Evolutionary conservation across 2,113 vertebrate genomes (phyloP).

Genomic region (Xiphorhynchus elegans): DNA sequence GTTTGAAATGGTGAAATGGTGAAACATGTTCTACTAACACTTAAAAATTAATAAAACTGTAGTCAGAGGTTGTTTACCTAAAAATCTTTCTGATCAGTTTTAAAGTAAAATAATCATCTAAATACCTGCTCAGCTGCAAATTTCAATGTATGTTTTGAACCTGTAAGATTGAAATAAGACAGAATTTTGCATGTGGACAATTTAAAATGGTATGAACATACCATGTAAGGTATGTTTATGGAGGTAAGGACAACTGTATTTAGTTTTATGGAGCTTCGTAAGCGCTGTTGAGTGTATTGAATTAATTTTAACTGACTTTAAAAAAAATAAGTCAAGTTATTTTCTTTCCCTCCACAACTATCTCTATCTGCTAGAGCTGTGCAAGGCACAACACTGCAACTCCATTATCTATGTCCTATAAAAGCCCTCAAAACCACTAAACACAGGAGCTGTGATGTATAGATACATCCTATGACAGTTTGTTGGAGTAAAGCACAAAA

Average conservation of each 20-base stretch:
- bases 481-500: not conserved
- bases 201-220: not conserved
- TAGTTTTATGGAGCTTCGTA: not conserved
- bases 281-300: not conserved
- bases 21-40: not conserved
- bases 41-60: not conserved
- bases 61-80: not conserved
- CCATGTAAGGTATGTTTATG: no score
- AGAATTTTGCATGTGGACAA: not conserved
- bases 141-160: not conserved
- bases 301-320: not conserved
- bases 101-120: not conserved
- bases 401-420: not conserved
- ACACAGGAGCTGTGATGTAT: not conserved
- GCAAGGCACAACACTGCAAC: not conserved
- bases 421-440: not conserved
- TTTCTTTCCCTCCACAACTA: not conserved
- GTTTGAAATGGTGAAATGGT: not conserved
- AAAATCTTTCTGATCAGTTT: not conserved
- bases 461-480: not conserved
- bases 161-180: not conserved
- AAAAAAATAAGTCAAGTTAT: not conserved
- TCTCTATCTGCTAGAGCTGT: not conserved
- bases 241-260: not conserved
- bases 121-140: not conserved